Percentiles rank a stretch among this genome's conserved stretches.
Evolutionary conservation across 2,888 invertebrate genomes (phyloP).

Genomic region (Suillia variegata): DNA sequence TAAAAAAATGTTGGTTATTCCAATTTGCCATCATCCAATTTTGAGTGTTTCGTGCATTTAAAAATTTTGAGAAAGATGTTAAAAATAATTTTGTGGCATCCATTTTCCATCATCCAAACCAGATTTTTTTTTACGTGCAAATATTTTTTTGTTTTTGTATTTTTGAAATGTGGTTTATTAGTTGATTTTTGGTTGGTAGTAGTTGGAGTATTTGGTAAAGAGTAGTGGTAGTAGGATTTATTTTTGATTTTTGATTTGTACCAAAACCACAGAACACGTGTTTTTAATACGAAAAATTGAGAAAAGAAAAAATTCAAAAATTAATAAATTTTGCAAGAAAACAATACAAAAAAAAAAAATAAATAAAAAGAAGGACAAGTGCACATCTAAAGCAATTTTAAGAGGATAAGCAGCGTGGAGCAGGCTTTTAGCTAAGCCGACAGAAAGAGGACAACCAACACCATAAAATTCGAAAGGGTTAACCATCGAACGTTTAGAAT

Average conservation of each 20-base stretch:
- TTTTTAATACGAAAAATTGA: not conserved
- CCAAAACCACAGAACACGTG: slow-evolving; percentile 20
- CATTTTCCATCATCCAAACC: too few species aligned
- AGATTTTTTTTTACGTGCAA: too few species aligned
- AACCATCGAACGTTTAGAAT: too few species aligned
- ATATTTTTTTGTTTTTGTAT: too few species aligned
- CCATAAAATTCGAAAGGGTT: too few species aligned
- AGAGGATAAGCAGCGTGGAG: too few species aligned
- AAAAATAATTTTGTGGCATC: too few species aligned
- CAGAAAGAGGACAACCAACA: too few species aligned
- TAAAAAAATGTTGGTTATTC: not conserved
- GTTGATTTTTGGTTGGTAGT: not conserved
- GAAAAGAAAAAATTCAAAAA: slow-evolving; percentile 1
- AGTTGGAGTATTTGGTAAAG: slow-evolving; percentile 13
- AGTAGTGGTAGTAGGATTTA: slow-evolving; percentile 6
- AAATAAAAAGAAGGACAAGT: too few species aligned
- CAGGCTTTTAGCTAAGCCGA: too few species aligned
- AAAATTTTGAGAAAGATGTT: not conserved
- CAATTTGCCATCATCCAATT: not conserved
- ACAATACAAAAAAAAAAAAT: not conserved
- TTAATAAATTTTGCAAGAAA: not conserved
- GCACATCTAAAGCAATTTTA: too few species aligned
- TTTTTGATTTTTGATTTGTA: slow-evolving; percentile 13
- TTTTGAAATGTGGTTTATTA: not conserved
- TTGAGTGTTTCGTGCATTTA: not conserved